Evolutionary conservation across 2,888 invertebrate genomes (phyloP), one percentile per base, ranked within the genome.

Genomic region (Adelognathus sp.): DNA sequence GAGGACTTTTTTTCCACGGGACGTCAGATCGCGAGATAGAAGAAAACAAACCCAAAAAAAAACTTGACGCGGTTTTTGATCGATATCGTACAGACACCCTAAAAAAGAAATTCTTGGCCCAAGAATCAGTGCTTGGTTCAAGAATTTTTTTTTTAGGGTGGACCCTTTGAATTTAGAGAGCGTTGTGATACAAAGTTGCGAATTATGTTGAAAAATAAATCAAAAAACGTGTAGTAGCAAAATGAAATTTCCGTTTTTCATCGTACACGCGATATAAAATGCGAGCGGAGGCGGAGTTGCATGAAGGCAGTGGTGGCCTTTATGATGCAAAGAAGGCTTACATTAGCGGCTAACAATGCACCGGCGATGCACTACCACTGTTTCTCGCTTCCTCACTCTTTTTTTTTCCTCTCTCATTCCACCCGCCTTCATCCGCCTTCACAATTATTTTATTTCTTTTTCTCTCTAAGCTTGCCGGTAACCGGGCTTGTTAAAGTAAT

Each of bases 401-500:
- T 33, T 29, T 9, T 44, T 9, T 61, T 54, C 39, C 50, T 44
- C 16, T 61, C 50, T 31, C 56, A n/a, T 41, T 27, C 56, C 54
- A 11, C 27, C 64, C 6, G 24, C 46, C 66, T 52, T 73, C 78
- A 61, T 81, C 69, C 44, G 46, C 60, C 76, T 77, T 76, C 77
- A n/a, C n/a, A n/a, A n/a, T n/a, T n/a, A n/a, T n/a, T n/a, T n/a
- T n/a, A n/a, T n/a, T n/a, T 72, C 64, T 61, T 54, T 52, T 36
- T 61, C 29, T 63, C 24, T 60, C 21, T 11, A n/a, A n/a, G 33
- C 27, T 29, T 44, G 31, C 82, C 79, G 82, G 87, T 86, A 87
- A 87, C 84, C 52, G 81, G 86, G 85, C 86, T 88, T 81, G 87
- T 88, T 88, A 88, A 85, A 86, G 83, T 87, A 88, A 88, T 88